A percentile compares a stretch with the other conserved stretches of the same genome.
Conservation (phyloP, 2,888 invertebrate species). For the Halictus ligatus region DNA sequence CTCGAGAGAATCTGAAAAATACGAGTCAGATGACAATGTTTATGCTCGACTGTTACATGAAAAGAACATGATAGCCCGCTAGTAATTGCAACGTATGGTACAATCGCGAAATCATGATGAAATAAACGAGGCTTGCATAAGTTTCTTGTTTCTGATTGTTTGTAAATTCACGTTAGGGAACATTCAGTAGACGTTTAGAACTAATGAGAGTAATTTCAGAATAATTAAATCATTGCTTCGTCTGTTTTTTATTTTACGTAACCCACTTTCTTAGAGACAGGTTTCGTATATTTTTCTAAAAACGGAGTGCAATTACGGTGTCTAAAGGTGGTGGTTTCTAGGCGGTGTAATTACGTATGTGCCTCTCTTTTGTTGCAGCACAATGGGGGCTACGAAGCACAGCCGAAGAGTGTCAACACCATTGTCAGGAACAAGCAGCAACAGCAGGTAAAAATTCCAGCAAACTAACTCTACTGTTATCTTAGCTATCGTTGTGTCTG, state of each 20-base stretch:
- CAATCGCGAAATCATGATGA: no score
- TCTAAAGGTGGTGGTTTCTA: neutral
- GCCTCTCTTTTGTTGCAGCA: constrained; percentile 78
- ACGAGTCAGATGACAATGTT: no score
- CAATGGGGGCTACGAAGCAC: constrained; percentile 81
- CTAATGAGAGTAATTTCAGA: constrained; percentile 47
- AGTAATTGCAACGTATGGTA: no score
- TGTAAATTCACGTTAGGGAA: neutral
- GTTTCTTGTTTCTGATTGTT: no score
- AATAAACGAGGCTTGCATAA: no score
- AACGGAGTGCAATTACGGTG: constrained; percentile 1
- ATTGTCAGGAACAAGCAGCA: constrained; percentile 74
- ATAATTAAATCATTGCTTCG: neutral
- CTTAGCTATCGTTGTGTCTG: neutral
- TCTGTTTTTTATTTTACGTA: constrained; percentile 28
- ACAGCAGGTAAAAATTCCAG: constrained; percentile 70
- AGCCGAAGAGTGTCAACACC: constrained; percentile 77
- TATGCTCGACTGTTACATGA: no score
- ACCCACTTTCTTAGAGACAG: constrained; percentile 33
- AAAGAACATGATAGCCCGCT: no score
- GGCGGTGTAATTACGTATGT: constrained; percentile 10
- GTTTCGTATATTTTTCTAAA: neutral
- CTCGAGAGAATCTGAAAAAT: no score
- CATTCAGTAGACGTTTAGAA: no score
- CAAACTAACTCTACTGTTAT: neutral